Percentiles rank a stretch among this genome's conserved stretches.
These are phyloP conservation scores for Alsophila aescularia DNA, from an alignment of 2,888 invertebrate species.

Conservation along the genomic window DNA sequence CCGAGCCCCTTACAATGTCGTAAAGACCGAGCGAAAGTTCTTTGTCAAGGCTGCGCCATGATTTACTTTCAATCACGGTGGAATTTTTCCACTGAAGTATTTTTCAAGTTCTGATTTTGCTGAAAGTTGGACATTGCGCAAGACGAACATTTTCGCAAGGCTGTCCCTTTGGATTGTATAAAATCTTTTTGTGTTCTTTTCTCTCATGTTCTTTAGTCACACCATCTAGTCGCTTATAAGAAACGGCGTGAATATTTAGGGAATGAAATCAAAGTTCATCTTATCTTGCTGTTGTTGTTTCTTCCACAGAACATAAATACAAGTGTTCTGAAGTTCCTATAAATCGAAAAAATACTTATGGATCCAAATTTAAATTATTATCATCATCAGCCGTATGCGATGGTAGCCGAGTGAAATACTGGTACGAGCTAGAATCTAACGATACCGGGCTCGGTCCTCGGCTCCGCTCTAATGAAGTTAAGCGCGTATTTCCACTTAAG, in stretches of 20 bases:
- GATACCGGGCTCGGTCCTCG: no score
- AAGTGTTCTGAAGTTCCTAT: no score
- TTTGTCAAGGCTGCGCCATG: constrained; percentile 47
- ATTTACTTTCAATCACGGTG: constrained; percentile 40
- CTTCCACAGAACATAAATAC: no score
- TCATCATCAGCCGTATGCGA: no score
- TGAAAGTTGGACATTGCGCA: constrained; percentile 6
- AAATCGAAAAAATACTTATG: no score
- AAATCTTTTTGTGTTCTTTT: not conserved
- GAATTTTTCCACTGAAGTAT: constrained; percentile 17
- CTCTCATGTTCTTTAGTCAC: not conserved
- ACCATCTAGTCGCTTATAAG: not conserved
- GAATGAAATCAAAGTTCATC: no score
- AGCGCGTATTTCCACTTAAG: no score
- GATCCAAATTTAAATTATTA: no score
- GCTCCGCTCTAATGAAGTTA: no score
- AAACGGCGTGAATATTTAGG: not conserved
- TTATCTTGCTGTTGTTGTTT: no score
- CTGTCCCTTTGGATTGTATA: not conserved
- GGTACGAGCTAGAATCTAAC: no score
- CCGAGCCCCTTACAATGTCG: constrained; percentile 18
- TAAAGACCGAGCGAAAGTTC: constrained; percentile 47
- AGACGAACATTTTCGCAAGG: constrained; percentile 5
- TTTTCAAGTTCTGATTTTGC: constrained; percentile 14
- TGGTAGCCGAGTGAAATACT: no score